Conservation (phyloP, 1,140 invertebrate species). For the Scaptomyza hsui region DNA sequence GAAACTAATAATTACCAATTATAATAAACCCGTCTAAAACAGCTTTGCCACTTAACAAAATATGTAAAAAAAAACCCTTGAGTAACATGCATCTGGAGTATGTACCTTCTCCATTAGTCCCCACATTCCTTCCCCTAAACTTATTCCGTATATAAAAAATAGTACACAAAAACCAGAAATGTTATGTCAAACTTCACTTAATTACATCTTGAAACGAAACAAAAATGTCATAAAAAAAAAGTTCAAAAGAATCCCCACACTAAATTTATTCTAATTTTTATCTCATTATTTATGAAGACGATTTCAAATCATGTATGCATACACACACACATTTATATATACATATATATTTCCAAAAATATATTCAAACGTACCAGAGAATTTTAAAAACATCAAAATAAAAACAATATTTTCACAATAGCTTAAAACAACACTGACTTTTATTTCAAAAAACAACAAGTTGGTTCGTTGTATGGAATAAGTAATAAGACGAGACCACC, state of each 20-base stretch:
- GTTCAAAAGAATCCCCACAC: constrained; percentile 20
- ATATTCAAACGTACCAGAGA: constrained; percentile 59
- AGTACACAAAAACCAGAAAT: not conserved
- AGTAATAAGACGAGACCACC: no score
- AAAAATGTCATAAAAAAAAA: constrained; percentile 21
- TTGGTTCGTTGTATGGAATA: no score
- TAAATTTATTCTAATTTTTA: constrained; percentile 52
- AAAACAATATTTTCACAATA: constrained; percentile 78
- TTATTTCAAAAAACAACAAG: not conserved
- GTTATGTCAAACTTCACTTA: not conserved
- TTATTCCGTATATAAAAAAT: constrained; percentile 16
- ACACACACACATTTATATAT: no score
- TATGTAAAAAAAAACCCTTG: not conserved
- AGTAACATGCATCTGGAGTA: constrained; percentile 8
- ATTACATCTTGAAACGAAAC: constrained; percentile 13
- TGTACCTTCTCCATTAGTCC: not conserved
- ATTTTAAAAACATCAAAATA: constrained; percentile 61
- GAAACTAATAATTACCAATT: constrained; percentile 4
- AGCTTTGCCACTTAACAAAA: constrained; percentile 37
- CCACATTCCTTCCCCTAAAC: constrained; percentile 2
- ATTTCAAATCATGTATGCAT: constrained; percentile 58
- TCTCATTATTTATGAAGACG: constrained; percentile 47
- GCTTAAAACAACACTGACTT: constrained; percentile 51
- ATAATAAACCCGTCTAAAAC: constrained; percentile 29
- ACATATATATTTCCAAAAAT: constrained; percentile 45